Evolutionary conservation across 2,888 invertebrate species (phyloP).

Genomic region (Acleris emargana): DNA sequence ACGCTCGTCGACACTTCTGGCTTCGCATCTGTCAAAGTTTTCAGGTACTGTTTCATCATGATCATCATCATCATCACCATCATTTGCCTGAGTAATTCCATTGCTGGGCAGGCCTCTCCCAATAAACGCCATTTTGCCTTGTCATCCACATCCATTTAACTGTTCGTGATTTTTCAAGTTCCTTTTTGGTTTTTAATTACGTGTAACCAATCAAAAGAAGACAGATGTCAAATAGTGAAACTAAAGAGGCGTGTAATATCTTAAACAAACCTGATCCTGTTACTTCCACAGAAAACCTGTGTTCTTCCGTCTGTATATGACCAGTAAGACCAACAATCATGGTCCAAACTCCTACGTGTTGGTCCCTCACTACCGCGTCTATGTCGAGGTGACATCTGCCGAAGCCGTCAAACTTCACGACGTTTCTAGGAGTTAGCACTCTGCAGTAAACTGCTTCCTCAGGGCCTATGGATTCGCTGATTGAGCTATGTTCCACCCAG

Average conservation of each 20-base stretch:
- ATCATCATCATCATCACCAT: no score
- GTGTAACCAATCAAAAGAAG: neutral
- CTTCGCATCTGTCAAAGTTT: conserved; percentile 30
- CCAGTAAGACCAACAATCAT: conserved; percentile 36
- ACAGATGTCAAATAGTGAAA: no score
- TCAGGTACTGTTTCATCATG: no score
- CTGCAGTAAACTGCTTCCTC: conserved; percentile 38
- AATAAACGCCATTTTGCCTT: neutral
- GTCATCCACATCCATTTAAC: neutral
- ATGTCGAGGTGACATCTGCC: conserved; percentile 37
- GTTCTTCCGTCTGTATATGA: conserved; percentile 24
- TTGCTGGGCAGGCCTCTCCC: no score
- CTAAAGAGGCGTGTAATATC: neutral
- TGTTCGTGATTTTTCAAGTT: neutral
- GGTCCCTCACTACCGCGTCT: conserved; percentile 4
- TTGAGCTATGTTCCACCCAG: conserved; percentile 27
- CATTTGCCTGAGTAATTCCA: no score
- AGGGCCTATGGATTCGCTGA: conserved; percentile 29
- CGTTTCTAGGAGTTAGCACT: conserved; percentile 20
- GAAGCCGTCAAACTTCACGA: conserved; percentile 34
- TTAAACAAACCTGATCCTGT: conserved; percentile 27
- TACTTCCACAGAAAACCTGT: conserved; percentile 25
- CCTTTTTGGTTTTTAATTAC: neutral
- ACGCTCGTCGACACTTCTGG: conserved; percentile 29
- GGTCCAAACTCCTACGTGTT: conserved; percentile 35